A percentile compares a stretch with the other conserved stretches of the same genome.
These are phyloP conservation scores for Heliothis subflexa DNA, from an alignment of 1,140 invertebrate species.

Conservation along the genomic window DNA sequence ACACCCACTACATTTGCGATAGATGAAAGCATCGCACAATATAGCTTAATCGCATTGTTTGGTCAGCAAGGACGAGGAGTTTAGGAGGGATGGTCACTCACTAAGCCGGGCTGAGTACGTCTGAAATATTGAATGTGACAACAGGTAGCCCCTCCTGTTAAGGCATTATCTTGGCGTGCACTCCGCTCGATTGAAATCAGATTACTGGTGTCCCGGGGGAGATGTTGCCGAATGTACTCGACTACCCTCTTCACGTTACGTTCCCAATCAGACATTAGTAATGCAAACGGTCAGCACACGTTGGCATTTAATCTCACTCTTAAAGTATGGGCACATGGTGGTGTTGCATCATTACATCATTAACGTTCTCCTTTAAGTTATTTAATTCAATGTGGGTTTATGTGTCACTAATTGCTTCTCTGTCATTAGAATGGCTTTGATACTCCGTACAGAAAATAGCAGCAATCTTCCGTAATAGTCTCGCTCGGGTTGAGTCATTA, in stretches of 20 bases:
- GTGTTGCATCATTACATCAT: background rate
- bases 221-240: background rate
- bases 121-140: slow-evolving; percentile 7
- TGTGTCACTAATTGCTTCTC: background rate
- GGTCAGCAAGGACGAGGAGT: background rate
- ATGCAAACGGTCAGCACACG: background rate
- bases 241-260: background rate
- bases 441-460: background rate
- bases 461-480: background rate
- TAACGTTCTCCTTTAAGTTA: background rate
- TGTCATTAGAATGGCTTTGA: slow-evolving; percentile 5
- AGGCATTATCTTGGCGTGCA: background rate
- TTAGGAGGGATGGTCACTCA: background rate
- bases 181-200: slow-evolving; percentile 6
- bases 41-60: background rate
- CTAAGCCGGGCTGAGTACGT: background rate
- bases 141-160: background rate
- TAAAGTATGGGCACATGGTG: background rate
- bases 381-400: slow-evolving; percentile 19
- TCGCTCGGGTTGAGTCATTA: background rate
- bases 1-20: background rate
- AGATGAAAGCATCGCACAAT: background rate
- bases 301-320: background rate
- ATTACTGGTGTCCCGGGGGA: background rate
- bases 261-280: background rate